phyloP scores from a whole-genome alignment of 2,888 invertebrate genomes.

The Blastobasis adustella region DNA sequence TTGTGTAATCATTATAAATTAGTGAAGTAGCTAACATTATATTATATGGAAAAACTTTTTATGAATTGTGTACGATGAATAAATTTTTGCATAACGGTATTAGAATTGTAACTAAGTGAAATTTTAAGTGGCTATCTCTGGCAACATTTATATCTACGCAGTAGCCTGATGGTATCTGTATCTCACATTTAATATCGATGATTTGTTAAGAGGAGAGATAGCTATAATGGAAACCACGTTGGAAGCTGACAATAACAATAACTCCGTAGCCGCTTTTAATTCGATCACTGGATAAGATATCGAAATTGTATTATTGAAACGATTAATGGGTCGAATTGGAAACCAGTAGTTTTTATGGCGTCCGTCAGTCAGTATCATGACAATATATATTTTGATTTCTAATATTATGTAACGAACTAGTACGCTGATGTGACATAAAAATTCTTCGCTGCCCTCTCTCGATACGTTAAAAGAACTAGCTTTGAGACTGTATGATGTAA shows the following conservation, averaged over 20 bases:
- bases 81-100: neutral
- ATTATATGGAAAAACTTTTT: too few relatives aligned
- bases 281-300: conserved; percentile 6
- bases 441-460: neutral
- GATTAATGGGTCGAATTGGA: conserved; percentile 2
- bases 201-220: conserved; percentile 7
- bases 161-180: conserved; percentile 11
- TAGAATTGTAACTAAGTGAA: neutral
- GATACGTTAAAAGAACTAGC: too few relatives aligned
- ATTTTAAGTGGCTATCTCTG: neutral
- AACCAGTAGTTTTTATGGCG: conserved; percentile 7
- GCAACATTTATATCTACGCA: conserved; percentile 3
- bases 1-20: neutral
- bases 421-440: neutral
- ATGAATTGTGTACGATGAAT: neutral
- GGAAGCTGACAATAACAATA: conserved; percentile 4
- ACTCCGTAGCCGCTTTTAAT: conserved; percentile 6
- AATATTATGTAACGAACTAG: conserved; percentile 2
- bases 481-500: too few relatives aligned
- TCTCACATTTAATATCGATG: conserved; percentile 7
- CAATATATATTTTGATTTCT: conserved; percentile 1
- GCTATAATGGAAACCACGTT: neutral
- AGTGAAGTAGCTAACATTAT: neutral
- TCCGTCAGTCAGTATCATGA: neutral
- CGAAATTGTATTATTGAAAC: conserved; percentile 6